Base-by-base conservation (phyloP, 2,113 vertebrate species). In the Casuarius casuarius region DNA sequence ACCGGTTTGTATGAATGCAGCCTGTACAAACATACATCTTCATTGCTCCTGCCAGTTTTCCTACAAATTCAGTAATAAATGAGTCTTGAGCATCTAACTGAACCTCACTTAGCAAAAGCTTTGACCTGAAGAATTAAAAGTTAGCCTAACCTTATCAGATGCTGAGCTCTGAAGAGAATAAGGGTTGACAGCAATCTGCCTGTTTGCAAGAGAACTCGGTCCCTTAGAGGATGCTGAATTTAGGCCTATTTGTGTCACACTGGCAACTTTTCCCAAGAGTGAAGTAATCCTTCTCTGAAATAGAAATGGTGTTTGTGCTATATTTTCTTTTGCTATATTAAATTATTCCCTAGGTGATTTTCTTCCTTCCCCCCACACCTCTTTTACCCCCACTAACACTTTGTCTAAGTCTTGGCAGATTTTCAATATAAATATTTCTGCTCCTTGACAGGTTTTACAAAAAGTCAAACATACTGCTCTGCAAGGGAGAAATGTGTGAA, bases 351-450 rank as follows among this genome's bases (percentile, higher is more conserved):
- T 21, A 48, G 35, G 6, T n/a, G 5, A n/a, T 35, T 89, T 62
- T 16, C 80, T 16, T 68, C 63, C 72, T 54, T 51, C 1, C 0
- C 79, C 79, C 87, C 84, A 80, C 42, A 29, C 56, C 51, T 87
- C 73, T 83, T 25, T 42, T 8, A 62, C 10, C 61, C 73, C 51
- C 22, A 3, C 51, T 29, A 44, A 48, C 66, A 0, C 75, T 83
- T 38, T 25, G 58, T 83, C 75, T 70, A 19, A 56, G 46, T 78
- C 76, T 7, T 96, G 96, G 94, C 76, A 3, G 51, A 1, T 54
- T 87, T 88, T 80, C 95, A 89, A 4, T 6, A 78, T 59, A 89
- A 95, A 94, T 67, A 93, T 80, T 92, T 86, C 84, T 89, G 46
- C 59, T 91, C 46, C 84, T 86, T 58, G 20, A 13, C 88, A 86